Evolutionary conservation across 2,797 vertebrate genomes (phyloP).

Genomic region (Cephalopachus bancanus): DNA sequence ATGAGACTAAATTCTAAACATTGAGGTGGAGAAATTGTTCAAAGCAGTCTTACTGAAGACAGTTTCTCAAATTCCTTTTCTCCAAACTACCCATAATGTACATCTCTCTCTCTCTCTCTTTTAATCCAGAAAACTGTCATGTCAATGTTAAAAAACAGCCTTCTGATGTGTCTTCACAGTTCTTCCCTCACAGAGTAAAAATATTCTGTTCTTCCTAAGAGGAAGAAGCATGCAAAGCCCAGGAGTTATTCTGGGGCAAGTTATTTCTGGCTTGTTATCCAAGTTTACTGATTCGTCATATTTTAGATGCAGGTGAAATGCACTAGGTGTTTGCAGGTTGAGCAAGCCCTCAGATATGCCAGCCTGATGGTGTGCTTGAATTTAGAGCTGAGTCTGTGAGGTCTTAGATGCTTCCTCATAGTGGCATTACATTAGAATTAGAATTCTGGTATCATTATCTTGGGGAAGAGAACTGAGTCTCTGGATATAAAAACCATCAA

Average conservation of each 20-base stretch:
- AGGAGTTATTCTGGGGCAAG: background rate
- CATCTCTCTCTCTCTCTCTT: background rate
- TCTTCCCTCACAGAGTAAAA: background rate
- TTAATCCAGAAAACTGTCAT: background rate
- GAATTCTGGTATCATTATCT: background rate
- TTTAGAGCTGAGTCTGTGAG: background rate
- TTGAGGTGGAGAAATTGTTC: background rate
- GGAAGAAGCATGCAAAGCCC: background rate
- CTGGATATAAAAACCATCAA: background rate
- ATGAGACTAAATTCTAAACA: background rate
- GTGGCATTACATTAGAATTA: background rate
- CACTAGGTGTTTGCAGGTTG: background rate
- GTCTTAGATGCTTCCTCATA: background rate
- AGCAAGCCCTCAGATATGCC: background rate
- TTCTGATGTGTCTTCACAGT: background rate
- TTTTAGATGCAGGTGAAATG: slow-evolving; percentile 47
- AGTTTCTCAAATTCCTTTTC: background rate
- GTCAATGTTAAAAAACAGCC: background rate
- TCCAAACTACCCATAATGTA: background rate
- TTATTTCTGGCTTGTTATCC: background rate
- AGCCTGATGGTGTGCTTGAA: background rate
- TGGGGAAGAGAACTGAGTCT: background rate
- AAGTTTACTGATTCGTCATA: background rate
- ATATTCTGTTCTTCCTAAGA: background rate
- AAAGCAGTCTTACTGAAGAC: background rate